Evolutionary conservation across 2,113 vertebrate species (phyloP).

Genomic region (Chloropsis hardwickii): DNA sequence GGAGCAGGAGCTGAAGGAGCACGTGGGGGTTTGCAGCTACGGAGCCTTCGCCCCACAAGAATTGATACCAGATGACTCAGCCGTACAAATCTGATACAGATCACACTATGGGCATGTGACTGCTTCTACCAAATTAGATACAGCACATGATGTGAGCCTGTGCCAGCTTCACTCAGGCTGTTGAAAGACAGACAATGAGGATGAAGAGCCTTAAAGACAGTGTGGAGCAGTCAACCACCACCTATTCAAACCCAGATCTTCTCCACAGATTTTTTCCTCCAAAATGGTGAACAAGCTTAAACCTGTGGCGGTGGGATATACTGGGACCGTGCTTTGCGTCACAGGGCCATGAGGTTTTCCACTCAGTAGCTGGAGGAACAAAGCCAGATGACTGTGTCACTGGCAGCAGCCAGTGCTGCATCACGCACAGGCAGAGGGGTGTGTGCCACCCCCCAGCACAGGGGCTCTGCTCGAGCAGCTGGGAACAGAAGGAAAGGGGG

Average conservation of each 20-base stretch:
- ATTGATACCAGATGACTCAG: conserved; percentile 55
- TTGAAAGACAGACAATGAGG: not conserved
- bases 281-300: not conserved
- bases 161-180: conserved; percentile 15
- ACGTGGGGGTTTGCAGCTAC: not conserved
- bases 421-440: fast-evolving
- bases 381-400: not conserved
- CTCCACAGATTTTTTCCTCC: not conserved
- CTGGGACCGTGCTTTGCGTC: not conserved
- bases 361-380: not conserved
- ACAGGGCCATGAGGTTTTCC: fast-evolving
- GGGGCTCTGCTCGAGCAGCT: not conserved
- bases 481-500: not conserved
- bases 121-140: conserved; percentile 9
- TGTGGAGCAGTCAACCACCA: not conserved
- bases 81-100: not conserved
- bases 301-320: not conserved
- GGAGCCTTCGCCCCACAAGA: not conserved
- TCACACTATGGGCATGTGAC: conserved; percentile 20
- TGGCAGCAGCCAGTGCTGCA: not conserved
- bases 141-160: not conserved
- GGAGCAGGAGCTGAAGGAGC: not conserved
- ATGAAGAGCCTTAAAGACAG: not conserved
- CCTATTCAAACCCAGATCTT: not conserved
- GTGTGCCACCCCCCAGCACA: fast-evolving